Base-by-base conservation (phyloP, 2,113 vertebrate species). In the Scalopus aquaticus region DNA sequence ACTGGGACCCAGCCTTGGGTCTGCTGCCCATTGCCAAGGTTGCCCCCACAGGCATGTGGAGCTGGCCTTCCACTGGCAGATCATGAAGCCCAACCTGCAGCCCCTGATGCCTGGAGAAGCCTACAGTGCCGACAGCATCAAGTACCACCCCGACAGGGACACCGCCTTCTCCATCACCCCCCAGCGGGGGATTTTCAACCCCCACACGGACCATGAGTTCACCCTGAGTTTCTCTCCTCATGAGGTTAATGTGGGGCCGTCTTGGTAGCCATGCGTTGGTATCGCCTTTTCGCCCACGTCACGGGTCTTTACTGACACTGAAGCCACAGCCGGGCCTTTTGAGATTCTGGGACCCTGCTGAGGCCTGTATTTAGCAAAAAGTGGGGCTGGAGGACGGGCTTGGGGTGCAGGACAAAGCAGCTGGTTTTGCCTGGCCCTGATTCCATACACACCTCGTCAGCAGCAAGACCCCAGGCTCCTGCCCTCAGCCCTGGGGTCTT, bases 21-120 rank as follows among this genome's bases (percentile, higher is more conserved):
- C 26, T 0, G 0, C 19, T 2, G 70, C 64, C 35, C 35, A 58
- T 16, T 32, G 67, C 32, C 60, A 9, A 2, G 20, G 39, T 62
- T 8, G 6, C 8, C 65, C 35, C 56, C 6, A 32, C 97, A 99
- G 99, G 69, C 98, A 98, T 0, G n/a, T 99, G 97, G 98, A 99
- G 90, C 98, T 99, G 97, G 98, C 98, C 24, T 99, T 99, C 97
- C 98, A 98, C 95, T 99, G 99, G 99, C 98, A 98, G 98, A 98
- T 99, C 94, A 96, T 98, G 98, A 98, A 99, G 84, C 99, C 99
- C 95, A 98, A 99, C 95, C 86, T 99, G 96, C 96, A 96, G 85
- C 92, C 97, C 9, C 83, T 98, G 9, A 94, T 97, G 88, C 97
- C 98, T 0, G 98, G 97, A 90, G 98, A 98, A 93, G 60, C 26